Evolutionary conservation across 35 echinoderm and acorn worm genomes (phyloP).

Genomic region (Heliocidaris erythrogramma): DNA sequence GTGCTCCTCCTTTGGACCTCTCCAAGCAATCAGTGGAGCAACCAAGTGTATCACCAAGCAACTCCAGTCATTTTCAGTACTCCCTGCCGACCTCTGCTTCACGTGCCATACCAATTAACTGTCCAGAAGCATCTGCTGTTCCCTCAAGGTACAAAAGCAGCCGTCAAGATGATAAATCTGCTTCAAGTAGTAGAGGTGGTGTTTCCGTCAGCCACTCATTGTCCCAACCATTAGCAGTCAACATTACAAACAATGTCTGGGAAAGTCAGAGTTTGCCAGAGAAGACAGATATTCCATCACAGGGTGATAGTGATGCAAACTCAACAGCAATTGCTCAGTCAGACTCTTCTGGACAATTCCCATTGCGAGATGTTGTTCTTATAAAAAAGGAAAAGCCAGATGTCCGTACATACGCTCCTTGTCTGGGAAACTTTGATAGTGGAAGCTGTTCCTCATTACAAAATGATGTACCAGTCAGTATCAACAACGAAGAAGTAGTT

Average conservation of each 20-base stretch:
- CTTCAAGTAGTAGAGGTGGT: background rate
- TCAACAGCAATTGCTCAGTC: background rate
- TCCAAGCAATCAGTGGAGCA: background rate
- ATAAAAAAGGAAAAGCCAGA: background rate
- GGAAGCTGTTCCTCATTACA: background rate
- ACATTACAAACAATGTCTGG: background rate
- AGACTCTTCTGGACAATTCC: background rate
- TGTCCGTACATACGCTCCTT: background rate
- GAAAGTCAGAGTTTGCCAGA: background rate
- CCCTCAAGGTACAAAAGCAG: background rate
- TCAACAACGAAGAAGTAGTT: background rate
- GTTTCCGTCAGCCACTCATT: background rate
- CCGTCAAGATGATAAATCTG: background rate
- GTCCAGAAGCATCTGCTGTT: background rate
- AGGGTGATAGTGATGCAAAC: background rate
- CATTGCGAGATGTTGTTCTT: background rate
- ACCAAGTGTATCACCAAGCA: background rate
- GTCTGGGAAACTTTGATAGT: background rate
- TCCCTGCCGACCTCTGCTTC: background rate
- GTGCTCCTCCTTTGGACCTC: background rate
- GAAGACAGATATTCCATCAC: background rate
- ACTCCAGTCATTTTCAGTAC: background rate
- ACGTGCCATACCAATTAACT: background rate
- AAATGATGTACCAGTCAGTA: background rate
- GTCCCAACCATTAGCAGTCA: background rate